These are phyloP conservation scores for Syritta pipiens DNA, from an alignment of 2,888 invertebrate species.

Conservation along the genomic window DNA sequence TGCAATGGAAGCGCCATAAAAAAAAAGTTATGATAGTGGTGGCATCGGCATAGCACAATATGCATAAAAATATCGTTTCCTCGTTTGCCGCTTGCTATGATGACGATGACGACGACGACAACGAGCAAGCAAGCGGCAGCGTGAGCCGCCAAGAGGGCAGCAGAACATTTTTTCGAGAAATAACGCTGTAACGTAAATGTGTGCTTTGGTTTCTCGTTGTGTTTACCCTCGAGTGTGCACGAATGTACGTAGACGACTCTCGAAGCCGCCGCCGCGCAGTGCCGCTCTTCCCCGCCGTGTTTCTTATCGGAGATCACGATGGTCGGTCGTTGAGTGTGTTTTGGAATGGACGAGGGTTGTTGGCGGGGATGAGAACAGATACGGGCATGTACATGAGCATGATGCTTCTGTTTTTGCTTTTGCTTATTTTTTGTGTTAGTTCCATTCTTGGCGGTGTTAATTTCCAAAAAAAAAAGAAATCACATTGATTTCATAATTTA, in stretches of 20 bases:
- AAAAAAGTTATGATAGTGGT: slow-evolving; percentile 48
- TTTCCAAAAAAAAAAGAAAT: slow-evolving; percentile 27
- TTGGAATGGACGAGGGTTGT: neutral
- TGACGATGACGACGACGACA: neutral
- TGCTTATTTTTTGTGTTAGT: neutral
- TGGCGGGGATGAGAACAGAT: slow-evolving; percentile 21
- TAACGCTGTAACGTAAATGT: slow-evolving; percentile 44
- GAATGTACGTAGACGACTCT: slow-evolving; percentile 28
- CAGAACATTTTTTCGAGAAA: slow-evolving; percentile 38
- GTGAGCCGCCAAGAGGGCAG: slow-evolving; percentile 39
- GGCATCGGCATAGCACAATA: slow-evolving; percentile 48
- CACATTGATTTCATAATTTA: slow-evolving; percentile 45
- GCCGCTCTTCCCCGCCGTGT: slow-evolving; percentile 13
- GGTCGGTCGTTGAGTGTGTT: neutral
- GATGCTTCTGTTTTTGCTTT: slow-evolving; percentile 9
- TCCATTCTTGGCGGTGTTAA: slow-evolving; percentile 6
- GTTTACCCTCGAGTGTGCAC: slow-evolving; percentile 54
- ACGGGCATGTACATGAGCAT: slow-evolving; percentile 1
- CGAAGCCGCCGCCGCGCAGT: slow-evolving; percentile 8
- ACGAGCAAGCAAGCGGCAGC: neutral
- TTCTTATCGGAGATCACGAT: slow-evolving; percentile 39
- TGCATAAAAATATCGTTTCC: slow-evolving; percentile 67
- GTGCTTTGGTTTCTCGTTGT: slow-evolving; percentile 40
- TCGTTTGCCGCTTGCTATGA: slow-evolving; percentile 48
- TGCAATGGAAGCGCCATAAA: slow-evolving; percentile 67